A percentile compares a stretch with the other conserved stretches of the same genome.
Conservation (phyloP, 2,888 invertebrate species). For the Pterostichus niger region DNA sequence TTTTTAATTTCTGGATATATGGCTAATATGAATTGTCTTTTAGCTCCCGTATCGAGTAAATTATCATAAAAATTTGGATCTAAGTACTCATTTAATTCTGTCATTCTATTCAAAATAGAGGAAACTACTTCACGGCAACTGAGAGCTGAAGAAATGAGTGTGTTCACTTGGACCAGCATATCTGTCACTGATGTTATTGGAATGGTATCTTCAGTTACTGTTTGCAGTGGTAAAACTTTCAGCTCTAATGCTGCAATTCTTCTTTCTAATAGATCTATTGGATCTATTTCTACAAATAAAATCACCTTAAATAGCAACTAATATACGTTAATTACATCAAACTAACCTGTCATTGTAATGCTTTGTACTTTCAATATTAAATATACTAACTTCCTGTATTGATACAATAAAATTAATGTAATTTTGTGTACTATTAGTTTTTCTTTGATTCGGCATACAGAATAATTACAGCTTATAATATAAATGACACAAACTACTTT, state of each 20-base stretch:
- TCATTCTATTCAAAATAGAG: slow-evolving; percentile 76
- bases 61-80: slow-evolving; percentile 76
- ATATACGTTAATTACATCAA: too few species aligned
- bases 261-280: slow-evolving; percentile 76
- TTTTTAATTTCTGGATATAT: slow-evolving; percentile 77
- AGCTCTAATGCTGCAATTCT: slow-evolving; percentile 77
- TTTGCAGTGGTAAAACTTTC: slow-evolving; percentile 74
- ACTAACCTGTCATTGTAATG: slow-evolving; percentile 31
- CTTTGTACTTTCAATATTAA: neutral
- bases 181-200: slow-evolving; percentile 75
- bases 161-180: slow-evolving; percentile 77
- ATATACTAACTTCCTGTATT: neutral
- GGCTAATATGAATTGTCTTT: slow-evolving; percentile 77
- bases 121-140: slow-evolving; percentile 78
- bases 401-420: neutral
- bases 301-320: neutral
- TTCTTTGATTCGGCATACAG: too few species aligned
- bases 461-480: neutral
- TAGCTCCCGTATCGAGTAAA: slow-evolving; percentile 76
- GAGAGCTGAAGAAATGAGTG: slow-evolving; percentile 78
- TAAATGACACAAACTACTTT: slow-evolving; percentile 36
- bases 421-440: neutral
- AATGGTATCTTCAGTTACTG: slow-evolving; percentile 71
- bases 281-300: slow-evolving; percentile 67
- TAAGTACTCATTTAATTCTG: slow-evolving; percentile 77